Evolutionary conservation across 2,113 vertebrate species (phyloP).

Genomic region (Picathartes gymnocephalus): DNA sequence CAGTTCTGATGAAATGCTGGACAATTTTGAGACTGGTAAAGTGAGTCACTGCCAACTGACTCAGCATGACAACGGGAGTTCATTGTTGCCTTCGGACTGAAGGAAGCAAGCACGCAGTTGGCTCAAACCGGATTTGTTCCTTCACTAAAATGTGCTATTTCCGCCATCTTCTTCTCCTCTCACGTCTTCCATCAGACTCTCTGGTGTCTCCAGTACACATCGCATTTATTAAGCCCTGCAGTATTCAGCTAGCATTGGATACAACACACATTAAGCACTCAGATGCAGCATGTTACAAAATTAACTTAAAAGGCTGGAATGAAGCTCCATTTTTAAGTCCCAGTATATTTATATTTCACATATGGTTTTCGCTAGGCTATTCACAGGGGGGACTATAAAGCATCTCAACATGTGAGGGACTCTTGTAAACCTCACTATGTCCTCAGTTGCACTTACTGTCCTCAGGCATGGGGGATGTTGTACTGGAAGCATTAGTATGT

Average conservation of each 20-base stretch:
- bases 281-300: slow-evolving; percentile 52
- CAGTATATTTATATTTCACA: slow-evolving; percentile 68
- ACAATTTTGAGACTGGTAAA: slow-evolving; percentile 53
- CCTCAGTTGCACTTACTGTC: slow-evolving; percentile 60
- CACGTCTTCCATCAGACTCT: background rate
- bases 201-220: slow-evolving; percentile 9
- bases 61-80: slow-evolving; percentile 57
- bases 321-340: slow-evolving; percentile 56
- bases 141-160: slow-evolving; percentile 18
- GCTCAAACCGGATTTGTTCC: slow-evolving; percentile 37
- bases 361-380: slow-evolving; percentile 58
- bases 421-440: slow-evolving; percentile 52
- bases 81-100: slow-evolving; percentile 46
- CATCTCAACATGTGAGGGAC: slow-evolving; percentile 61
- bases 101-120: slow-evolving; percentile 31
- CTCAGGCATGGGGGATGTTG: slow-evolving; percentile 36
- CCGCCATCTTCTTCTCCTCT: slow-evolving; percentile 11
- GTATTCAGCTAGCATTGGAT: background rate
- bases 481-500: background rate
- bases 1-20: slow-evolving; percentile 39
- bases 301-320: slow-evolving; percentile 67
- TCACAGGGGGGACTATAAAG: slow-evolving; percentile 65
- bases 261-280: slow-evolving; percentile 28
- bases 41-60: slow-evolving; percentile 59
- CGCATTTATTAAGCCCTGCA: slow-evolving; percentile 19